Conservation (phyloP, 2,113 vertebrate genomes). For the Engraulis encrasicolus region DNA sequence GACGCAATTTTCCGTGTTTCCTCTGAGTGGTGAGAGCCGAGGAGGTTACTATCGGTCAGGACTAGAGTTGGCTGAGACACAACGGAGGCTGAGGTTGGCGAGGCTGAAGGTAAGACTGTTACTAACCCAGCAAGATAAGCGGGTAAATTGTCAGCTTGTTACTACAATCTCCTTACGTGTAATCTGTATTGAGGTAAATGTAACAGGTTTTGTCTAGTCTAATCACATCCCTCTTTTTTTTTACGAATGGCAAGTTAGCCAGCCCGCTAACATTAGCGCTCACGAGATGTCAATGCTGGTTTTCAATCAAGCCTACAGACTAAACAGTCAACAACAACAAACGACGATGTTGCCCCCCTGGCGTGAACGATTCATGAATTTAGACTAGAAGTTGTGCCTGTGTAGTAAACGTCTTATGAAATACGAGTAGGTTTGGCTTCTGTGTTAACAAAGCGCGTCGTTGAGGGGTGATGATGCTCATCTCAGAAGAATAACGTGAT, state of each 20-base stretch:
- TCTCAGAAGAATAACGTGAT: background rate
- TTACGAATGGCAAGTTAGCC: background rate
- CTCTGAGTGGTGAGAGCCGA: constrained; percentile 13
- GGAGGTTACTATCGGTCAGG: constrained; percentile 81
- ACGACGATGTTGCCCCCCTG: background rate
- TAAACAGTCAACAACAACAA: no score
- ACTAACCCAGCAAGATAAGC: constrained; percentile 30
- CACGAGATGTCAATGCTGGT: background rate
- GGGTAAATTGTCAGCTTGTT: background rate
- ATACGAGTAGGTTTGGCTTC: background rate
- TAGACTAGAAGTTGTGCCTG: background rate
- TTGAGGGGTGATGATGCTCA: background rate
- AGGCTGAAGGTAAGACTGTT: constrained; percentile 62
- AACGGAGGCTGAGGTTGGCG: background rate
- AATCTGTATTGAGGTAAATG: constrained; percentile 39
- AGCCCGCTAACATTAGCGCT: background rate
- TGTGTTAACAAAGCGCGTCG: background rate
- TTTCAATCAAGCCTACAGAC: background rate
- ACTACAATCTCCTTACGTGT: constrained; percentile 6
- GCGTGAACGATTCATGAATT: background rate
- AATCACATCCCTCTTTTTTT: background rate
- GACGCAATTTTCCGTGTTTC: constrained; percentile 74
- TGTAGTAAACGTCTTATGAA: background rate
- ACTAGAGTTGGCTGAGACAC: background rate
- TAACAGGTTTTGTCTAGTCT: constrained; percentile 19